Conservation (phyloP, 2,113 vertebrate species). For the Centropristis striata region DNA sequence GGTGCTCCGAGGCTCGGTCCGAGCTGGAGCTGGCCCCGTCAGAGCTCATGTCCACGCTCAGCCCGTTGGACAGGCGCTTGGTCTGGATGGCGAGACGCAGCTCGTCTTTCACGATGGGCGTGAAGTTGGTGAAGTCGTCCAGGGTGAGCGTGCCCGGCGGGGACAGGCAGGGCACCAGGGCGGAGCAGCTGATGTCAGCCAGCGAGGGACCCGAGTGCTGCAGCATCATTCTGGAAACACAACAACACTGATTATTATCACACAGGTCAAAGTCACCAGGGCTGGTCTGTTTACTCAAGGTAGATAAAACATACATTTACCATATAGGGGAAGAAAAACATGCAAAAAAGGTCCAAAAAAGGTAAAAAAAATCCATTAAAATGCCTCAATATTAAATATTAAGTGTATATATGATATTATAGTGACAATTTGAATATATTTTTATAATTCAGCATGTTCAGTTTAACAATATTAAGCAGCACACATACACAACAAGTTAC, state of each 20-base stretch:
- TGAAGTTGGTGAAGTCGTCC: slow-evolving; percentile 95
- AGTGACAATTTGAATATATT: not conserved
- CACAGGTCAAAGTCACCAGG: not conserved
- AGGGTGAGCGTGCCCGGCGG: slow-evolving; percentile 92
- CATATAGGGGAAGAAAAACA: not conserved
- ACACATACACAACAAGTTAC: not conserved
- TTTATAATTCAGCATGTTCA: not conserved
- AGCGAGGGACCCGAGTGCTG: slow-evolving; percentile 92
- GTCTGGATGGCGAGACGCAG: slow-evolving; percentile 94
- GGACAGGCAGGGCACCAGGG: slow-evolving; percentile 94
- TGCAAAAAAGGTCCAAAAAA: not conserved
- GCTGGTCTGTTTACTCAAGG: too few relatives aligned
- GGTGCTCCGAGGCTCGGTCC: slow-evolving; percentile 81
- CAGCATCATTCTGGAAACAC: slow-evolving; percentile 91
- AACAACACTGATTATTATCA: not conserved
- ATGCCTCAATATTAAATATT: not conserved
- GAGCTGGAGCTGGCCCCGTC: slow-evolving; percentile 87
- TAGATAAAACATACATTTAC: too few relatives aligned
- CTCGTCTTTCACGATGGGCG: slow-evolving; percentile 94
- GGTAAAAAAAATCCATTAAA: not conserved
- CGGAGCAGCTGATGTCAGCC: slow-evolving; percentile 94
- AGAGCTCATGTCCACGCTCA: slow-evolving; percentile 83
- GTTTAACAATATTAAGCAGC: not conserved
- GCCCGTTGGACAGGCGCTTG: slow-evolving; percentile 90
- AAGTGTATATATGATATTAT: not conserved